Base-by-base conservation (phyloP, 2,888 invertebrate species). In the Apantesis nais region DNA sequence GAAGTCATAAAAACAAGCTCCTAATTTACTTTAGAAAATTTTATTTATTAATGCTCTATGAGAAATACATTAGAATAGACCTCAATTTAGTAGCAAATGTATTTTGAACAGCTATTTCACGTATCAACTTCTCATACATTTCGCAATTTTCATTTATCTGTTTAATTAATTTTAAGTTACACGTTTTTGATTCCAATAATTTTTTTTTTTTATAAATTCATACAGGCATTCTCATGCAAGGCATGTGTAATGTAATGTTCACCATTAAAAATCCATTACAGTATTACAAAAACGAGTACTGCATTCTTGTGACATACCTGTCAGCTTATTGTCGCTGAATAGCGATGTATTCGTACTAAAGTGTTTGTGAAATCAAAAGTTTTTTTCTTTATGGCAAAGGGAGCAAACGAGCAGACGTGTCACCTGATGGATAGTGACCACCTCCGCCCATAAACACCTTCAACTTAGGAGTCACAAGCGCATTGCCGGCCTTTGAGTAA, bases 221-320 rank as follows among this genome's bases (percentile, higher is more conserved):
- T 4, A 55, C 37, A 66, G 77, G 73, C 70, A 78, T 78, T 70
- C 69, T n/a, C 66, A 39, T 65, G 76, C 70, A 66, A n/a, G n/a
- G n/a, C n/a, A 25, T 37, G n/a, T 39, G 37, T 37, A 37, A 25
- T 37, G 12, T n/a, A 77, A 80, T 77, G 71, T 75, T 73, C 65
- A 76, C 71, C 78, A 82, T 80, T 82, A 81, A 81, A 80, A 76
- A 75, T 74, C 73, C 80, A 82, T 81, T 77, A 81, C 52, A 73
- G 65, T 34, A 19, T n/a, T 25, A 78, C 71, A 78, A 81, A 76
- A 78, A 80, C 75, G 14, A 63, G 67, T 52, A 64, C 69, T 29
- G 74, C 74, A 76, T 76, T 79, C 77, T 71, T 74, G 73, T 75
- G 79, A 74, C 70, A 76, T 74, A 74, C 76, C 72, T 75, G 70